Percentiles rank a stretch among this genome's conserved stretches.
Conservation (phyloP, 2,113 vertebrate species). For the Mustelus asterias region DNA sequence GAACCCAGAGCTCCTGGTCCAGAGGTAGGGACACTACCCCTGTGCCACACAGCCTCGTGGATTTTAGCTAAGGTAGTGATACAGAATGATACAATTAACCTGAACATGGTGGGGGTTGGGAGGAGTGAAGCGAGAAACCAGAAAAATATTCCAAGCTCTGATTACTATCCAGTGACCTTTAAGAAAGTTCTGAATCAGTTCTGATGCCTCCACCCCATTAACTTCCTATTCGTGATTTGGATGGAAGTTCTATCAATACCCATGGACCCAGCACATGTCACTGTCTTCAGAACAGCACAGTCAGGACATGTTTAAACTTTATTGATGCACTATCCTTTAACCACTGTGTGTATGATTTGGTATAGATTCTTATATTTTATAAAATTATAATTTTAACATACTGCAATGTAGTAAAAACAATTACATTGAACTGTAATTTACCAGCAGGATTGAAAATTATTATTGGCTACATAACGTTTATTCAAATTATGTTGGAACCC, state of each 20-base stretch:
- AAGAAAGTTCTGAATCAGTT: neutral
- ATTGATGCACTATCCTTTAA: neutral
- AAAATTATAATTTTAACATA: neutral
- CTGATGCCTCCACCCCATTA: neutral
- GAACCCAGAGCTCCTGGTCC: no score
- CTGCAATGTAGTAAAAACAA: neutral
- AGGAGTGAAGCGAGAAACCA: neutral
- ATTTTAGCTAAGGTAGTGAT: neutral
- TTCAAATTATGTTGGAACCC: neutral
- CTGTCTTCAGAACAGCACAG: neutral
- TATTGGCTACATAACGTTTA: no score
- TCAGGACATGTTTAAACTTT: neutral
- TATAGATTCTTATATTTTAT: neutral
- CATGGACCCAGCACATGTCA: neutral
- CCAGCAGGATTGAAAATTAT: no score
- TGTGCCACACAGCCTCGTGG: no score
- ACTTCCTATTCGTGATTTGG: neutral
- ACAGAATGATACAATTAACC: neutral
- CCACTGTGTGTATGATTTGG: neutral
- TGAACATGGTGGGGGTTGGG: neutral
- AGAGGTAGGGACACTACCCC: no score
- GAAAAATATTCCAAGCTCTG: neutral
- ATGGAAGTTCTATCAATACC: neutral
- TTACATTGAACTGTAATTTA: neutral
- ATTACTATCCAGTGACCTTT: neutral